Percentiles rank a stretch among this genome's conserved stretches.
Conservation (phyloP, 2,113 vertebrate species). For the Propithecus coquereli region DNA sequence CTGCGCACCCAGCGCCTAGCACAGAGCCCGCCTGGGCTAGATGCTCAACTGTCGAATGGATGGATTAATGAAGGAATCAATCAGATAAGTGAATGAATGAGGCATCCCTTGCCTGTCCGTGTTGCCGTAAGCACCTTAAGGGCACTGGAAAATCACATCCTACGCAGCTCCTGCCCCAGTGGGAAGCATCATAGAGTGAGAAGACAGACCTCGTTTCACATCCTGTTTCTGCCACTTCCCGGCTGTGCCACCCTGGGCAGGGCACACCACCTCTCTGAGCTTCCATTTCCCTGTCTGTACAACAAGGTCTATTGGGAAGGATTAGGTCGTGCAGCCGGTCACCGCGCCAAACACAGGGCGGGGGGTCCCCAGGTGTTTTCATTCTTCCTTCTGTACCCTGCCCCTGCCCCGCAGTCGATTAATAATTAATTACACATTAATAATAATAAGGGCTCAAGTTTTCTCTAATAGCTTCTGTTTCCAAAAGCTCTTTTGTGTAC, state of each 20-base stretch:
- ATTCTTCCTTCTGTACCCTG: not conserved
- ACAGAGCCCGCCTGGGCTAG: rapidly evolving
- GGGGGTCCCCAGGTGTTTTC: no score
- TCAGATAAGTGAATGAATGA: not conserved
- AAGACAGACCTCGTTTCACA: not conserved
- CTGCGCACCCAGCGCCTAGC: not conserved
- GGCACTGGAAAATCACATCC: not conserved
- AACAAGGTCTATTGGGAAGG: rapidly evolving
- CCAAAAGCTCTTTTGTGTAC: not conserved
- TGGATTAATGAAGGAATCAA: not conserved
- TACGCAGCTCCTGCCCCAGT: not conserved
- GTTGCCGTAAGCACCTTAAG: no score
- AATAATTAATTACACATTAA: not conserved
- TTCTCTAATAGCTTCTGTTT: not conserved
- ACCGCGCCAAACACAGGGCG: rapidly evolving
- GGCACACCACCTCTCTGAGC: not conserved
- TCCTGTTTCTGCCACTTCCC: rapidly evolving
- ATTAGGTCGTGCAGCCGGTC: not conserved
- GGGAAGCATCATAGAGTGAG: rapidly evolving
- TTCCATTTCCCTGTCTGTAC: not conserved
- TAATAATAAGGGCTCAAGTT: not conserved
- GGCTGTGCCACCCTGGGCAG: not conserved
- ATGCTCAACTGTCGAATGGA: not conserved
- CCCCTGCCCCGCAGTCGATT: not conserved
- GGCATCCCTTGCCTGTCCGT: rapidly evolving